These are phyloP conservation scores for cattle (Bos taurus) DNA, from an alignment of 2,113 vertebrate genomes.

Conservation along the genomic window ARS-UCD2.0 NC_037338.1:102755501-102756000, in stretches of 20 bases:
- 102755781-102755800: neutral
- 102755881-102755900: neutral
- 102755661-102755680: neutral
- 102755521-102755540: neutral
- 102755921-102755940: neutral
- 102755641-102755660: neutral
- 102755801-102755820: neutral
- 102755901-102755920: neutral
- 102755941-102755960: neutral
- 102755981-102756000: neutral
- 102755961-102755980: neutral
- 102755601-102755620: constrained; percentile 41
- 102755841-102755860: accelerated
- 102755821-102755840: accelerated
- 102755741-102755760: neutral
- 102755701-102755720: neutral
- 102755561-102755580: neutral
- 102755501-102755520: neutral
- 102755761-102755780: accelerated
- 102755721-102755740: neutral
- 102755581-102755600: neutral
- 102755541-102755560: neutral
- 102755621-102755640: neutral
- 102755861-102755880: neutral
- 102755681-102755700: neutral